Evolutionary conservation across 2,797 vertebrate species (phyloP).

Genomic region (Rhinatrema bivittatum): DNA sequence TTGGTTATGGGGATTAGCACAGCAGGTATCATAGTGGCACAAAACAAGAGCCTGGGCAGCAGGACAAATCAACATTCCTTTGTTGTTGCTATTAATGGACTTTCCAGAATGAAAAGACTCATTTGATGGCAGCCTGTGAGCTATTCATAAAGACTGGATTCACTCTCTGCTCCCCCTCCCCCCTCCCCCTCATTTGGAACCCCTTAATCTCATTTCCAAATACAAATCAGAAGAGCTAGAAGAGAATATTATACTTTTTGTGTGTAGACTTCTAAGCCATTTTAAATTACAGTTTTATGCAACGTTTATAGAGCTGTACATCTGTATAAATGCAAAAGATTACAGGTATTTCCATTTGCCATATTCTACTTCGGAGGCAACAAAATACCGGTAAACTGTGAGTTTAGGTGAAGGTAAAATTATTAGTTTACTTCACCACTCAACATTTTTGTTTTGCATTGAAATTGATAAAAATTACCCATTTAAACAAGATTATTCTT

Average conservation of each 20-base stretch:
- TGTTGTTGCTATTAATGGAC: conserved; percentile 57
- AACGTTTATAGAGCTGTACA: background rate
- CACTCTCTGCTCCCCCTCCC: conserved; percentile 14
- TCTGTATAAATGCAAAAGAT: too few relatives aligned
- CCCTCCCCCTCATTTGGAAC: conserved; percentile 14
- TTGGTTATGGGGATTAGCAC: conserved; percentile 37
- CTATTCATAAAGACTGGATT: conserved; percentile 17
- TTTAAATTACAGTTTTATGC: conserved; percentile 18
- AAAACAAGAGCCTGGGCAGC: conserved; percentile 50
- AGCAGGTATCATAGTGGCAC: conserved; percentile 27
- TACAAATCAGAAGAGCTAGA: conserved; percentile 20
- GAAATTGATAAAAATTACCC: too few relatives aligned
- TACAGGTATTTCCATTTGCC: too few relatives aligned
- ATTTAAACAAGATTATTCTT: too few relatives aligned
- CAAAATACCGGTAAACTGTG: too few relatives aligned
- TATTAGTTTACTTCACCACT: too few relatives aligned
- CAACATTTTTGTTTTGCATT: too few relatives aligned
- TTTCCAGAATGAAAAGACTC: conserved; percentile 49
- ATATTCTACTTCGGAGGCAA: too few relatives aligned
- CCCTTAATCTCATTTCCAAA: conserved; percentile 32
- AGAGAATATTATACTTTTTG: conserved; percentile 25
- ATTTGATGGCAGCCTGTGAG: conserved; percentile 23
- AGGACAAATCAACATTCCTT: conserved; percentile 56
- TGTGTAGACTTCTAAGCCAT: conserved; percentile 25
- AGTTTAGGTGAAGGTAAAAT: too few relatives aligned